These are phyloP conservation scores for Heliconius melpomene DNA, from an alignment of 1,140 invertebrate genomes.

Conservation along the genomic window DNA sequence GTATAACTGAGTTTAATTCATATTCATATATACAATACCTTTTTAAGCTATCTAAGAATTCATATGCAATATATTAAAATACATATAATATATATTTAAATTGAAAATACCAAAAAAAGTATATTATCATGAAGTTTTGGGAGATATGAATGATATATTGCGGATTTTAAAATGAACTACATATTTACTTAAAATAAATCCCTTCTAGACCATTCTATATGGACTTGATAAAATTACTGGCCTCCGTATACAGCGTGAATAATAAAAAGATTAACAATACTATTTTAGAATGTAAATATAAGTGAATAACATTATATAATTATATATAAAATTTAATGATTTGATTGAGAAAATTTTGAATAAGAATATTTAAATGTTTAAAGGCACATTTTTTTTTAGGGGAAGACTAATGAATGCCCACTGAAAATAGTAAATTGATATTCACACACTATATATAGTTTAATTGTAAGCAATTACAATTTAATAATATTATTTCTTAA, in stretches of 20 bases:
- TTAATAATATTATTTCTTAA: no score
- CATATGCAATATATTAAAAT: no score
- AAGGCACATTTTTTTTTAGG: constrained; percentile 18
- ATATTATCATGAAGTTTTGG: no score
- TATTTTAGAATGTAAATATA: constrained; percentile 5
- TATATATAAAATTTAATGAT: background rate
- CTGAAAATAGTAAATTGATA: background rate
- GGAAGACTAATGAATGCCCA: constrained; percentile 26
- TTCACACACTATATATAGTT: background rate
- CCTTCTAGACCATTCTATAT: background rate
- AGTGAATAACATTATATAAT: background rate
- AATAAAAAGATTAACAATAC: background rate
- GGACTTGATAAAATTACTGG: background rate
- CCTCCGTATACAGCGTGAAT: background rate
- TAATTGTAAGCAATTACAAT: no score
- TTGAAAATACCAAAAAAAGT: background rate
- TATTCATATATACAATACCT: no score
- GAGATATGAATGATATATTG: no score
- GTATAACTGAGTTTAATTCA: background rate
- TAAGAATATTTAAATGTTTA: background rate
- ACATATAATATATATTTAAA: background rate
- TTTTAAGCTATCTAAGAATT: no score
- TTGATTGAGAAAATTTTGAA: background rate
- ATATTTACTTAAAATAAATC: background rate
- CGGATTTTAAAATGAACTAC: background rate